Percentiles rank a stretch among this genome's conserved stretches.
phyloP scores from a whole-genome alignment of 2,113 vertebrate genomes.

The Stegostoma tigrinum region DNA sequence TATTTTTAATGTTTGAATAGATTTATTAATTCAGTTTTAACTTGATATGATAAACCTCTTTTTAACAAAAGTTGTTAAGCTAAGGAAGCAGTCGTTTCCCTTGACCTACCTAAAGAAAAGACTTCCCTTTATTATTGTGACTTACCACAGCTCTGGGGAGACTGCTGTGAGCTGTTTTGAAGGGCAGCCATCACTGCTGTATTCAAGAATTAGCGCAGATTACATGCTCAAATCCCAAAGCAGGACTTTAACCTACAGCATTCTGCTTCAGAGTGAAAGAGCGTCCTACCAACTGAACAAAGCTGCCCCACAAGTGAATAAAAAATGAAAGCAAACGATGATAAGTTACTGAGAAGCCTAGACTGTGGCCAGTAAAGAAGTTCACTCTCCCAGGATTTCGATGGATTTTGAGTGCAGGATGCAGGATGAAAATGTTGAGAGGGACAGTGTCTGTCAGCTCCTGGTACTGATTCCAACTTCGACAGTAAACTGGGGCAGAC shows the following conservation, averaged over 20 bases:
- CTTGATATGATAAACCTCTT: neutral
- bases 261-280: no score
- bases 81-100: neutral
- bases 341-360: no score
- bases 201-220: no score
- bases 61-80: neutral
- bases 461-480: neutral
- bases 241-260: no score
- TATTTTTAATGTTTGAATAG: neutral
- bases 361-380: neutral
- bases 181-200: no score
- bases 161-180: no score
- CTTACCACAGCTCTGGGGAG: neutral
- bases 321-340: no score
- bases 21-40: neutral
- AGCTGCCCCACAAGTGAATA: no score
- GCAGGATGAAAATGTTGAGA: neutral
- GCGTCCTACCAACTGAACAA: no score
- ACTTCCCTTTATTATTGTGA: neutral
- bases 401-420: neutral
- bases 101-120: neutral
- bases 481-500: neutral
- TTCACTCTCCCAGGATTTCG: neutral
- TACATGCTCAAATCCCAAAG: no score
- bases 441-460: neutral